Conservation (phyloP, 2,113 vertebrate genomes). For the Octodon degus region DNA sequence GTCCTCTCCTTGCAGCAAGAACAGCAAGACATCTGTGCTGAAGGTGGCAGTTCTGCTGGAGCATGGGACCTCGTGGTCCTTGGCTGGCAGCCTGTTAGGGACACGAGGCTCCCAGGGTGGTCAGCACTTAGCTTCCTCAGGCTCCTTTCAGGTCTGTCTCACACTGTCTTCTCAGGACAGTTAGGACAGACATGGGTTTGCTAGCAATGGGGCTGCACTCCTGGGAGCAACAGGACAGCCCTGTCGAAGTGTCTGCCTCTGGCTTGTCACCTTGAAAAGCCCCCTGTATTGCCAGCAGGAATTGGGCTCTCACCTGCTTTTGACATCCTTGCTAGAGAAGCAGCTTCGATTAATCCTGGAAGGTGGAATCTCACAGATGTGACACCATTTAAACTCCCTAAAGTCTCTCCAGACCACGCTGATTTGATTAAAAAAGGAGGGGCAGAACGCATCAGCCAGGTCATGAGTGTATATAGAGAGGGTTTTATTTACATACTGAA, state of each 20-base stretch:
- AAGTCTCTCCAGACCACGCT: not conserved
- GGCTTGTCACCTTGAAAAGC: not conserved
- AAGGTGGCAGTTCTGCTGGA: not conserved
- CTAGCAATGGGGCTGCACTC: not conserved
- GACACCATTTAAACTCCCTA: not conserved
- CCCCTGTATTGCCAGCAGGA: not conserved
- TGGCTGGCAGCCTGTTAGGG: not conserved
- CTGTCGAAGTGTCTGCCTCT: not conserved
- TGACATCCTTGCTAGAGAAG: not conserved
- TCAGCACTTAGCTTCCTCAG: not conserved
- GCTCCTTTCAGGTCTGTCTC: too few relatives aligned
- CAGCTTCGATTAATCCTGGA: not conserved
- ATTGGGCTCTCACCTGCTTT: not conserved
- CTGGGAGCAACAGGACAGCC: not conserved
- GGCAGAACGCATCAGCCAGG: not conserved
- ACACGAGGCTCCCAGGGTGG: accelerated
- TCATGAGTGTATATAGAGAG: not conserved
- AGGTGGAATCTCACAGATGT: not conserved
- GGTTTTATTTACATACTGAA: not conserved
- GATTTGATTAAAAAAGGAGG: not conserved
- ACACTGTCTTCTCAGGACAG: not conserved
- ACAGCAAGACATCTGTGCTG: not conserved
- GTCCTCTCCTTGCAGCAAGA: not conserved
- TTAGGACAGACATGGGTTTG: not conserved
- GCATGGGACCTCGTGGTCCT: accelerated